Percentiles rank a stretch among this genome's conserved stretches.
Conservation (phyloP, 2,113 vertebrate genomes). For the Microcebus tavaratra region DNA sequence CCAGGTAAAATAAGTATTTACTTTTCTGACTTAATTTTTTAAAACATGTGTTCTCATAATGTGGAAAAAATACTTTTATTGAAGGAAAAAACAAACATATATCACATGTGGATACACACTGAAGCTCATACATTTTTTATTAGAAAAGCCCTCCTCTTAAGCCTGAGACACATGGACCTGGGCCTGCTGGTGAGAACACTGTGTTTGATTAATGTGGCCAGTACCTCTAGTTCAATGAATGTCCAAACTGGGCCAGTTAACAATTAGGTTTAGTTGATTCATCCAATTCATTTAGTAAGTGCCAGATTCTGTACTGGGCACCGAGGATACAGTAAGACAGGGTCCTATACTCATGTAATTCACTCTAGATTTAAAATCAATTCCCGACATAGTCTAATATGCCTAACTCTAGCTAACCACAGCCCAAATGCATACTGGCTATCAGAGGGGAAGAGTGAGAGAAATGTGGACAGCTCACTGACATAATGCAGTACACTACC, state of each 20-base stretch:
- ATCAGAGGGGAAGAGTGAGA: too few species aligned
- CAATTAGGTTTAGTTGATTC: neutral
- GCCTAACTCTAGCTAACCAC: neutral
- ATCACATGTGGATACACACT: neutral
- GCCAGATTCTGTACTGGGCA: neutral
- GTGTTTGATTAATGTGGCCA: neutral
- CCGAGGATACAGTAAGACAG: neutral
- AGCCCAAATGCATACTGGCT: neutral
- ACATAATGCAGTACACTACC: neutral
- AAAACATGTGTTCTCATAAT: neutral
- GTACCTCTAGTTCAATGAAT: neutral
- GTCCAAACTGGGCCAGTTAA: neutral
- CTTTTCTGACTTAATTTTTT: neutral
- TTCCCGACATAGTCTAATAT: neutral
- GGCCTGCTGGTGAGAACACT: neutral
- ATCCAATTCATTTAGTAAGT: neutral
- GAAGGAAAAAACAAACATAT: neutral
- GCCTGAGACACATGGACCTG: neutral
- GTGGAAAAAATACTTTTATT: neutral
- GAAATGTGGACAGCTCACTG: neutral
- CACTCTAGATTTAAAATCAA: neutral
- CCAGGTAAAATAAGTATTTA: neutral
- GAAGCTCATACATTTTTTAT: neutral
- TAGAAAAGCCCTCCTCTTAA: neutral
- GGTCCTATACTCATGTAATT: neutral